Base-by-base conservation (phyloP, 1,140 invertebrate genomes). In the Drosophila bifasciata region DNA sequence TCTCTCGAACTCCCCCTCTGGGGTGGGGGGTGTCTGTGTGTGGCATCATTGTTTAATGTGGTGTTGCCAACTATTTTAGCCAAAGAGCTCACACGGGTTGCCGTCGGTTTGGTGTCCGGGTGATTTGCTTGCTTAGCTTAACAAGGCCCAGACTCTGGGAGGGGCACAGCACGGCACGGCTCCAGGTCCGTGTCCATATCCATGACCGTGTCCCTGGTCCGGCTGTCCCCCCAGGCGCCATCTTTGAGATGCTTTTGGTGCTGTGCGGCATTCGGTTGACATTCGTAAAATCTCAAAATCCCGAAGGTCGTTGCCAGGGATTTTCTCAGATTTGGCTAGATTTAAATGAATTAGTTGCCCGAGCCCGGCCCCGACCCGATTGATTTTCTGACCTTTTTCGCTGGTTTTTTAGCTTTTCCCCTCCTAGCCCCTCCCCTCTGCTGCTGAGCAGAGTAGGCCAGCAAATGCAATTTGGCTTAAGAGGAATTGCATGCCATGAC, bases 271-370 rank as follows among this genome's bases (percentile, higher is more conserved):
- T 88, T 89, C 81, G 89, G 81, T 91, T 91, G 89, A 91, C 89
- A 91, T 90, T 91, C 89, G 89, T 91, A 89, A 90, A 91, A 91
- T 91, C 89, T 89, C 85, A 88, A 91, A 91, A 91, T 90, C 86
- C 90, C 90, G 90, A 90, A 91, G 90, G 90, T 91, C 90, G 90
- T 91, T 91, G 89, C 88, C 88, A 89, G 90, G 90, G 90, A 91
- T 91, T 91, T 91, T 91, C 90, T 90, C 74, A 91, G 90, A 91
- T 91, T 91, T 91, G 90, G 90, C 91, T 86, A 91, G 90, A 91
- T 91, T 91, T 91, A 91, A 91, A 91, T 89, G 90, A 91, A 91
- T 91, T 91, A 91, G 90, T 91, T 90, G 91, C 74, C 23, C 23
- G 23, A 21, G 64, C 48, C 41, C 66, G 60, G 32, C 28, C 50